phyloP scores from a whole-genome alignment of 37 sponge, comb jelly and placozoan species.

The Axinella damicornis region DNA sequence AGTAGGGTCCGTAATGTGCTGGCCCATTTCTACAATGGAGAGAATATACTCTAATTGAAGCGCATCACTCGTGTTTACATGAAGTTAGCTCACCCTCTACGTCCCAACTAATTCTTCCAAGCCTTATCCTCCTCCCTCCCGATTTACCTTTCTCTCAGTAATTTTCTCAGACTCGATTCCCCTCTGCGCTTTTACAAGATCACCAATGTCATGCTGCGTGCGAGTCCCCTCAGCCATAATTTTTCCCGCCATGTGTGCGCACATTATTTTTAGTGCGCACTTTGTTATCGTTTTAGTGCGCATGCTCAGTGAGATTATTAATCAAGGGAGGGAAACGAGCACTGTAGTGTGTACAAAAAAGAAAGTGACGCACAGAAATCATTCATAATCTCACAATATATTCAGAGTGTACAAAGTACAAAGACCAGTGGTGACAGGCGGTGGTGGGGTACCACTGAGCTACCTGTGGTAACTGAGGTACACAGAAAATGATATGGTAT shows the following conservation, averaged over 20 bases:
- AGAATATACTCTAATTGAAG: background rate
- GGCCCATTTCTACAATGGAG: constrained; percentile 38
- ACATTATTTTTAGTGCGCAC: background rate
- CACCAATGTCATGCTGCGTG: background rate
- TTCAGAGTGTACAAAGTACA: too few species aligned
- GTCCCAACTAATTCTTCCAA: too few species aligned
- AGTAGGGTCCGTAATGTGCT: constrained; percentile 27
- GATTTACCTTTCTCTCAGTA: constrained; percentile 62
- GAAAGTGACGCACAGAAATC: too few species aligned
- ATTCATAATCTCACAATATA: too few species aligned
- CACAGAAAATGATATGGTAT: too few species aligned
- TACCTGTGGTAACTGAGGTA: too few species aligned
- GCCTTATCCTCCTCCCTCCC: too few species aligned
- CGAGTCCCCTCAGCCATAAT: background rate
- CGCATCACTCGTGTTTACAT: background rate
- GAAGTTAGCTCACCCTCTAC: too few species aligned
- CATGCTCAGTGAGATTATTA: background rate
- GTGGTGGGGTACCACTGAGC: too few species aligned
- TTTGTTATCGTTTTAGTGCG: background rate
- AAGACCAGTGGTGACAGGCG: too few species aligned
- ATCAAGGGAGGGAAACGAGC: too few species aligned
- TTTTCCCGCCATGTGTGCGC: background rate
- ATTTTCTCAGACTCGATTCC: constrained; percentile 44
- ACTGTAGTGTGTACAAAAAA: too few species aligned
- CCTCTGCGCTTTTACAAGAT: background rate